Base-by-base conservation (phyloP, 2,888 invertebrate species). In the Hydroisotoma schaefferi region DNA sequence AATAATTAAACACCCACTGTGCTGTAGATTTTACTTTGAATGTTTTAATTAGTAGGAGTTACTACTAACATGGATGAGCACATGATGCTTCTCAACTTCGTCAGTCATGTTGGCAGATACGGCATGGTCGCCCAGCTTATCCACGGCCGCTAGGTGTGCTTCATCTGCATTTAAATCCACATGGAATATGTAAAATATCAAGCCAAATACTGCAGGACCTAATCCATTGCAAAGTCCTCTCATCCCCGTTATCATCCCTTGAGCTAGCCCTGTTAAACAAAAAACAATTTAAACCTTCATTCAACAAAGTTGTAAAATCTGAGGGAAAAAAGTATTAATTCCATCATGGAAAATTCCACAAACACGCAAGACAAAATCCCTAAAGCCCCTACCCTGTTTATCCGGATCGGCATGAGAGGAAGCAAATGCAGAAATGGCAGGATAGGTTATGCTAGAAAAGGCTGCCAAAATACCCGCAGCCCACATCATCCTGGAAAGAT, bases 161-260 rank as follows among this genome's bases (percentile, higher is more conserved):
- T 74, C 72, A 48, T 87, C 86, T 73, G 88, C 90, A 76, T 93
- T 94, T 75, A 99, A 81, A 80, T 99, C 94, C 70, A 99, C 98
- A 78, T 98, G 92, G 80, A 98, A 99, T 75, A 98, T 81, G 80
- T 95, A 99, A 81, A 99, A 99, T 74, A 99, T 92, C 71, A 98
- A 87, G 20, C 99, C 99, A 77, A 94, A 99, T 84, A 99, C 88
- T 44, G 99, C 99, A 0, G 99, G 99, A 0, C 99, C 99, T 53
- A 99, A 83, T 18, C 98, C 98, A 76, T 97, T 95, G 76, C 99
- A 99, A 52, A 99, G 84, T 1, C 99, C 98, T 67, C 98, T 82
- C 83, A 99, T 97, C 15, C 99, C 99, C 0, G 99, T 99, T 53
- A 99, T 93, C 86, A 99, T 94, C 66, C 99, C 98, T 80, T 95